A percentile compares a stretch with the other conserved stretches of the same genome.
Evolutionary conservation across 1,140 invertebrate species (phyloP).

Genomic region (Pseudomyrmex gracilis): DNA sequence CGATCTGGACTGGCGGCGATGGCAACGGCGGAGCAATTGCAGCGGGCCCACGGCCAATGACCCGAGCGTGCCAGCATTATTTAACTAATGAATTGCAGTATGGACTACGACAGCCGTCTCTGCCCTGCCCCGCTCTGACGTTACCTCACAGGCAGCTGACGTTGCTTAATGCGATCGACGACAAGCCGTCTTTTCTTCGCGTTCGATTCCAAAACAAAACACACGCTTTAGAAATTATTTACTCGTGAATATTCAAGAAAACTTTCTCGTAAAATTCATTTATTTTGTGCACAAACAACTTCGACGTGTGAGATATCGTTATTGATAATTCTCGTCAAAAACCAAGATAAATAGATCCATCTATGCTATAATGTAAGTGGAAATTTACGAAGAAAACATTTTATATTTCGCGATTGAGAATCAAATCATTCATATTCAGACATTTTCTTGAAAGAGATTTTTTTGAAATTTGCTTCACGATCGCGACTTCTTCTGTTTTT

Average conservation of each 20-base stretch:
- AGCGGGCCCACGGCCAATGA: slow-evolving; percentile 56
- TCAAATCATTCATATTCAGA: too few relatives aligned
- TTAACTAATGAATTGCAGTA: slow-evolving; percentile 69
- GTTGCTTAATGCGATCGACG: slow-evolving; percentile 67
- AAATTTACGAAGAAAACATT: neutral
- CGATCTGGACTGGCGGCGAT: slow-evolving; percentile 53
- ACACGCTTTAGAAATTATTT: slow-evolving; percentile 49
- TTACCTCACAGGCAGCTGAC: slow-evolving; percentile 58
- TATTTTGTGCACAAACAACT: slow-evolving; percentile 2
- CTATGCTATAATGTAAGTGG: neutral
- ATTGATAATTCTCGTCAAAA: slow-evolving; percentile 28
- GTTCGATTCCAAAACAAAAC: neutral
- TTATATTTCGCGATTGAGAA: neutral
- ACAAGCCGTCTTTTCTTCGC: slow-evolving; percentile 61
- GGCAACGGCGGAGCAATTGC: slow-evolving; percentile 49
- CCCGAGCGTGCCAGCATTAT: slow-evolving; percentile 61
- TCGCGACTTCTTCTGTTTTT: neutral
- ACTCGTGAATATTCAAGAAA: neutral
- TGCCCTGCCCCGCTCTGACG: slow-evolving; percentile 8
- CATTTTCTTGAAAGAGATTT: too few relatives aligned
- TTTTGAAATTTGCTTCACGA: neutral
- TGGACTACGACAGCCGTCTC: slow-evolving; percentile 55
- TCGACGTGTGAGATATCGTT: neutral
- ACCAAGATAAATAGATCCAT: too few relatives aligned
- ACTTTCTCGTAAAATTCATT: too few relatives aligned